Evolutionary conservation across 1,140 invertebrate species (phyloP).

Genomic region (Neotoxoptera formosana): DNA sequence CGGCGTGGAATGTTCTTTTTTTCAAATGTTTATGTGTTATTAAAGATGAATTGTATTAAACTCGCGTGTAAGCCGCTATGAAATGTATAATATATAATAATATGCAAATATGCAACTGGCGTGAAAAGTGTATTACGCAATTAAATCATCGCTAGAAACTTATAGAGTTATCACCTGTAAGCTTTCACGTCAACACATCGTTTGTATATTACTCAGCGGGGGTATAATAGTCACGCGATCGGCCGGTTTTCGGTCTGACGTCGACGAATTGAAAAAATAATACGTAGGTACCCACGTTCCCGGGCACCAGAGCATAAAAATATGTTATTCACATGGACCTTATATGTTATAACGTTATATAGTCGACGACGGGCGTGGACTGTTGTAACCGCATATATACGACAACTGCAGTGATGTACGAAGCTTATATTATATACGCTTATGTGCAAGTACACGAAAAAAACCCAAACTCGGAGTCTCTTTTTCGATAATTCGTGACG

Average conservation of each 20-base stretch:
- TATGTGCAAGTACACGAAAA: not conserved
- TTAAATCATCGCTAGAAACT: not conserved
- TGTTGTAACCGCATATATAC: not conserved
- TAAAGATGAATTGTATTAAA: not conserved
- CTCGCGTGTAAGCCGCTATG: not conserved
- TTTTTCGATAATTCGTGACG: not conserved
- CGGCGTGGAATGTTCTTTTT: not conserved
- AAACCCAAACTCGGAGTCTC: not conserved
- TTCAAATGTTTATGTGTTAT: not conserved
- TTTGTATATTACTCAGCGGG: not conserved
- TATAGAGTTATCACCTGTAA: not conserved
- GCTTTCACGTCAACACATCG: not conserved
- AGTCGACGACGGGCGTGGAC: not conserved
- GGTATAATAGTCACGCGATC: not conserved
- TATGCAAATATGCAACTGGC: not conserved
- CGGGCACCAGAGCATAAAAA: not conserved
- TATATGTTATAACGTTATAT: not conserved
- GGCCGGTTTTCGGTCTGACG: not conserved
- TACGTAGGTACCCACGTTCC: not conserved
- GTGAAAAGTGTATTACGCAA: not conserved
- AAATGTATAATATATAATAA: not conserved
- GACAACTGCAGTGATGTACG: not conserved
- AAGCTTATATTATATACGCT: not conserved
- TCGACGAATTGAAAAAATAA: not conserved
- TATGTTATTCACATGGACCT: not conserved